Evolutionary conservation across 2,113 vertebrate species (phyloP).

Genomic region (Acinonyx jubatus): DNA sequence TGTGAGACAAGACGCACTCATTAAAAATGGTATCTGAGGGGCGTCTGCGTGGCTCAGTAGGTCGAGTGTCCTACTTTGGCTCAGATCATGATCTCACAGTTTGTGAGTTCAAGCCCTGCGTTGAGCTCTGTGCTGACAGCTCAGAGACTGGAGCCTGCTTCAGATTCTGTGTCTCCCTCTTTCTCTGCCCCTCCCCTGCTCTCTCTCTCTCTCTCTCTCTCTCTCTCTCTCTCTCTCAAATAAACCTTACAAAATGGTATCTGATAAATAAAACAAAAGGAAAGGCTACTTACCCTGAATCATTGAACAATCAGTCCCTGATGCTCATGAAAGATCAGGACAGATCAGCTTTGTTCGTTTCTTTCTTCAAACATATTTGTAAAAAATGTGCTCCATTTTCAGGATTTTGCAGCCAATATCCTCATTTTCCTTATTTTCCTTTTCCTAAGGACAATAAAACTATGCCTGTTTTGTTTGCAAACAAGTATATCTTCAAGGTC

Average conservation of each 20-base stretch:
- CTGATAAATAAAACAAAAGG: background rate
- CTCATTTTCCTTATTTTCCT: background rate
- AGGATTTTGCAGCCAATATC: background rate
- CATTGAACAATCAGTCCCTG: background rate
- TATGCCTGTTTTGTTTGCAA: background rate
- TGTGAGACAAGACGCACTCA: background rate
- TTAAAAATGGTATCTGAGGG: background rate
- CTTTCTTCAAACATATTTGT: background rate
- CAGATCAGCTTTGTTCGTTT: background rate
- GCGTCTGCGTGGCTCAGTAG: too few species aligned
- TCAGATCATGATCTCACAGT: too few species aligned
- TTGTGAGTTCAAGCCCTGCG: too few species aligned
- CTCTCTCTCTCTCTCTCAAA: too few species aligned
- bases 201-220: too few species aligned
- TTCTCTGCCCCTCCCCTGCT: too few species aligned
- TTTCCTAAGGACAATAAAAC: background rate
- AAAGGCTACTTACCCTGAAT: background rate
- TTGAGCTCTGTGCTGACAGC: too few species aligned
- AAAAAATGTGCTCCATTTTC: background rate
- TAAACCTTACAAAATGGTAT: background rate
- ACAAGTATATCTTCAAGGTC: background rate
- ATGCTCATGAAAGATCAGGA: background rate
- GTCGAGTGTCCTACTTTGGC: too few species aligned
- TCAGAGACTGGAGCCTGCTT: too few species aligned
- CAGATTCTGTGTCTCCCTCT: too few species aligned